These are phyloP conservation scores for Agrenia bidenticulata DNA, from an alignment of 2,888 invertebrate species.

Conservation along the genomic window DNA sequence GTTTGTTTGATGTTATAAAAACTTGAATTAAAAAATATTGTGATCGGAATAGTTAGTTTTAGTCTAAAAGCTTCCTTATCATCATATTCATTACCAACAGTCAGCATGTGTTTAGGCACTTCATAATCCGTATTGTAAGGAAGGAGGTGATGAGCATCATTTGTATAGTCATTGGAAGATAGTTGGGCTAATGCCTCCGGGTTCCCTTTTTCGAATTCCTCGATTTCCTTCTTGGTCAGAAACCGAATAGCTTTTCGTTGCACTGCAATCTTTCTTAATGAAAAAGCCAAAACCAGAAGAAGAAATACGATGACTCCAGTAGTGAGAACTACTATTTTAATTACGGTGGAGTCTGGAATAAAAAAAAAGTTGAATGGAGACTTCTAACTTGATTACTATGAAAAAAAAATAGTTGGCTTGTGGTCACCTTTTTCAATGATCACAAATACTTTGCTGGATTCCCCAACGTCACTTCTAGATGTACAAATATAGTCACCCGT, in stretches of 20 bases:
- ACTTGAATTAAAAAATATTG: too few relatives aligned
- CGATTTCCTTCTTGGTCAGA: slow-evolving; percentile 34
- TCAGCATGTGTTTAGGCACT: slow-evolving; percentile 30
- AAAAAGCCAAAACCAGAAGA: slow-evolving; percentile 14
- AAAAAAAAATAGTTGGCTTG: too few relatives aligned
- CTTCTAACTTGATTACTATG: too few relatives aligned
- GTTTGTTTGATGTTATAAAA: too few relatives aligned
- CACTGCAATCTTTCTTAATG: not conserved
- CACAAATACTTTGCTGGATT: slow-evolving; percentile 1
- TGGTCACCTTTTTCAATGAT: not conserved
- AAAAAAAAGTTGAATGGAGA: too few relatives aligned
- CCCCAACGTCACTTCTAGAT: slow-evolving; percentile 1
- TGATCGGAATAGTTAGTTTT: too few relatives aligned
- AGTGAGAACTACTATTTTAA: slow-evolving; percentile 13
- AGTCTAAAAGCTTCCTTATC: too few relatives aligned
- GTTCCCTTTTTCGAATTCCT: slow-evolving; percentile 40
- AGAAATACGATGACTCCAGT: slow-evolving; percentile 19
- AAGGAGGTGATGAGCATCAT: slow-evolving; percentile 21
- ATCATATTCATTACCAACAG: slow-evolving; percentile 21
- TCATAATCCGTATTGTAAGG: slow-evolving; percentile 34
- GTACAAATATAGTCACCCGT: slow-evolving; percentile 12
- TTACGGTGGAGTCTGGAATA: not conserved
- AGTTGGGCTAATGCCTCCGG: slow-evolving; percentile 34
- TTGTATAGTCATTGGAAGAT: slow-evolving; percentile 19
- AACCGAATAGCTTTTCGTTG: not conserved